These are phyloP conservation scores for Chrysocyon brachyurus DNA, from an alignment of 2,797 vertebrate species.

Conservation along the genomic window DNA sequence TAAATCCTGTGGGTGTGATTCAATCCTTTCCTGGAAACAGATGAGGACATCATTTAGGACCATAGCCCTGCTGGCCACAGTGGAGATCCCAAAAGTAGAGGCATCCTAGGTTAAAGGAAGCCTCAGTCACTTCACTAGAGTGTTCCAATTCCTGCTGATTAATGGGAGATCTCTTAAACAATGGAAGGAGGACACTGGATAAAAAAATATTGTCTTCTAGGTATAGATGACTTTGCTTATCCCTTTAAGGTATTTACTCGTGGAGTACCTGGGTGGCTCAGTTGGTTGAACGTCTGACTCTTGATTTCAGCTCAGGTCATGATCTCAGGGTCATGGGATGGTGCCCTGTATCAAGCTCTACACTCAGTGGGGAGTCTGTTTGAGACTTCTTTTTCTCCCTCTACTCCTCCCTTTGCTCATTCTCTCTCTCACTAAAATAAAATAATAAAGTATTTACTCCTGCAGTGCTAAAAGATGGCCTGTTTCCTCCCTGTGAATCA, in stretches of 20 bases:
- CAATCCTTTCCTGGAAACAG: not conserved
- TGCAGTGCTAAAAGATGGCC: not conserved
- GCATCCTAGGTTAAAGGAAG: not conserved
- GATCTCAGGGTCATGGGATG: not conserved
- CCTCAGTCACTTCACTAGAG: not conserved
- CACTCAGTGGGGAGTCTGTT: not conserved
- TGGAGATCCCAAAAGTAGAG: not conserved
- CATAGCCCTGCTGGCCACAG: not conserved
- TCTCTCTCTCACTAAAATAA: not conserved
- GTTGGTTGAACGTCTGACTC: not conserved
- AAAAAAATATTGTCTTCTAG: not conserved
- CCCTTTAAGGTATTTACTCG: not conserved
- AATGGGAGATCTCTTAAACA: not conserved
- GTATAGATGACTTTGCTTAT: not conserved
- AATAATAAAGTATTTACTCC: not conserved
- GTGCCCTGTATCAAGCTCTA: not conserved
- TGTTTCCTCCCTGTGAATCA: not conserved
- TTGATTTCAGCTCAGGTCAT: not conserved
- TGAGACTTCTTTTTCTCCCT: not conserved
- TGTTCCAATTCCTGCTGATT: not conserved
- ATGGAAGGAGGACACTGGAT: not conserved
- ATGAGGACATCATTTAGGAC: not conserved
- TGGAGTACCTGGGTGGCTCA: rapidly evolving
- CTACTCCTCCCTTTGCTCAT: not conserved
- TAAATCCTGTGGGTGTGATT: not conserved